Conservation (phyloP, 2,797 vertebrate genomes). For the Liparis tanakae region DNA sequence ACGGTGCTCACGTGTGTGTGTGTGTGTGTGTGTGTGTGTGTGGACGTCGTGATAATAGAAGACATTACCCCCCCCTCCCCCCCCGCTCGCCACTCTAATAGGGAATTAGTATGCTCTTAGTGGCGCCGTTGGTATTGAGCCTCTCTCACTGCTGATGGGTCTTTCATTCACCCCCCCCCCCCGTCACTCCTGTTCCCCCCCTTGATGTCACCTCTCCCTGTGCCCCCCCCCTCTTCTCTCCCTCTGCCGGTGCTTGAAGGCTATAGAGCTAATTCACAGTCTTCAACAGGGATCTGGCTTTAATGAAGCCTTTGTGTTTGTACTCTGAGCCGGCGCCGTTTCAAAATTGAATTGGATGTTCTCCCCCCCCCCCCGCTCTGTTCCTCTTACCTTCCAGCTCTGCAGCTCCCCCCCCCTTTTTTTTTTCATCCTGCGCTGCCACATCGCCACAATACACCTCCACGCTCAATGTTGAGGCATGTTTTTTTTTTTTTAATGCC, state of each 20-base stretch:
- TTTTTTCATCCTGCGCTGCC: slow-evolving; percentile 64
- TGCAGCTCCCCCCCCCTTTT: slow-evolving; percentile 23
- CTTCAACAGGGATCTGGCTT: slow-evolving; percentile 68
- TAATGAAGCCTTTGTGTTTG: slow-evolving; percentile 82
- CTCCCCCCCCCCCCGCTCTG: slow-evolving; percentile 60
- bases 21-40: slow-evolving; percentile 16
- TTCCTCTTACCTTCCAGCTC: slow-evolving; percentile 69
- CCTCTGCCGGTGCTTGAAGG: slow-evolving; percentile 46
- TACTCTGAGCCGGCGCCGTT: slow-evolving; percentile 72
- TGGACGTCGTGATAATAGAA: slow-evolving; percentile 49
- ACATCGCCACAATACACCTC: slow-evolving; percentile 33
- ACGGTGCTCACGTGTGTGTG: slow-evolving; percentile 48
- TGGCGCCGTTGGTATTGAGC: slow-evolving; percentile 39
- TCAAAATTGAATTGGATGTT: slow-evolving; percentile 81
- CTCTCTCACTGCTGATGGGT: slow-evolving; percentile 33
- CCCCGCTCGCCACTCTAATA: slow-evolving; percentile 42
- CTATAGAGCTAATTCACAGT: too few relatives aligned
- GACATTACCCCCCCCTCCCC: slow-evolving; percentile 65
- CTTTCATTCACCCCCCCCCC: slow-evolving; percentile 12
- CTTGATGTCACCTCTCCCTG: slow-evolving; percentile 37
- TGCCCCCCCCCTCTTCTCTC: slow-evolving; percentile 5
- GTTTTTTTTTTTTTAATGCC: slow-evolving; percentile 26
- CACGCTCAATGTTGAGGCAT: slow-evolving; percentile 32
- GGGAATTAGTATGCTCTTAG: slow-evolving; percentile 66
- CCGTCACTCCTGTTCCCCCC: background rate